These are phyloP conservation scores for Turnix velox DNA, from an alignment of 2,113 vertebrate species.

Conservation along the genomic window DNA sequence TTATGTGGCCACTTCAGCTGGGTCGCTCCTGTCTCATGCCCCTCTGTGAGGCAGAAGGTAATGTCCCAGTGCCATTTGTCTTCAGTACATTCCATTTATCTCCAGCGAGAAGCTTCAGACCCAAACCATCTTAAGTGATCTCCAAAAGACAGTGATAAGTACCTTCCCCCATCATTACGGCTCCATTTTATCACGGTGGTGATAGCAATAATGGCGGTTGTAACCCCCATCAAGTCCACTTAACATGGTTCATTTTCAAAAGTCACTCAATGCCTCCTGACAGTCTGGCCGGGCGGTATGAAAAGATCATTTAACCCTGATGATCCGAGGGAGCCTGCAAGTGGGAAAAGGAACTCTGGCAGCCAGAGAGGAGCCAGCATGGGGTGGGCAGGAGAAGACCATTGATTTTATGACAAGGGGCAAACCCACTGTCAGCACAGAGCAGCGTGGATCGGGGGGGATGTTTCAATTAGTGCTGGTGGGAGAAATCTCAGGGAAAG, in stretches of 20 bases:
- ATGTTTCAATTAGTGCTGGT: constrained; percentile 84
- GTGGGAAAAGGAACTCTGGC: constrained; percentile 70
- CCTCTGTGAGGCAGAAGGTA: background rate
- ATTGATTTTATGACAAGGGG: constrained; percentile 95
- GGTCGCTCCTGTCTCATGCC: background rate
- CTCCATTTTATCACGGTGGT: constrained; percentile 69
- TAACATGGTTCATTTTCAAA: constrained; percentile 74
- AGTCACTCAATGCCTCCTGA: constrained; percentile 72
- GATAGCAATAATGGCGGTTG: constrained; percentile 70
- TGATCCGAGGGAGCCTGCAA: constrained; percentile 64
- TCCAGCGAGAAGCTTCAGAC: constrained; percentile 62
- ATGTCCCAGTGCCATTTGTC: constrained; percentile 36
- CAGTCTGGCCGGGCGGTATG: constrained; percentile 76
- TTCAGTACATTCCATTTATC: constrained; percentile 62
- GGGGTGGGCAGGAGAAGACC: constrained; percentile 9
- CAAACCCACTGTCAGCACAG: constrained; percentile 81
- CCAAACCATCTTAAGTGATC: constrained; percentile 70
- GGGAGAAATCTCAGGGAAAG: constrained; percentile 20
- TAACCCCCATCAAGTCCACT: constrained; percentile 77
- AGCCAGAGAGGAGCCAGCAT: constrained; percentile 47
- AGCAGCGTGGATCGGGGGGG: constrained; percentile 69
- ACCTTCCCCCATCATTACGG: constrained; percentile 71
- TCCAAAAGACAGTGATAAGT: constrained; percentile 72
- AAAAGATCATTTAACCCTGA: constrained; percentile 87
- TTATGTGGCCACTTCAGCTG: accelerated